Conservation (phyloP, 2,113 vertebrate species). For the Syngnathus scovelli region DNA sequence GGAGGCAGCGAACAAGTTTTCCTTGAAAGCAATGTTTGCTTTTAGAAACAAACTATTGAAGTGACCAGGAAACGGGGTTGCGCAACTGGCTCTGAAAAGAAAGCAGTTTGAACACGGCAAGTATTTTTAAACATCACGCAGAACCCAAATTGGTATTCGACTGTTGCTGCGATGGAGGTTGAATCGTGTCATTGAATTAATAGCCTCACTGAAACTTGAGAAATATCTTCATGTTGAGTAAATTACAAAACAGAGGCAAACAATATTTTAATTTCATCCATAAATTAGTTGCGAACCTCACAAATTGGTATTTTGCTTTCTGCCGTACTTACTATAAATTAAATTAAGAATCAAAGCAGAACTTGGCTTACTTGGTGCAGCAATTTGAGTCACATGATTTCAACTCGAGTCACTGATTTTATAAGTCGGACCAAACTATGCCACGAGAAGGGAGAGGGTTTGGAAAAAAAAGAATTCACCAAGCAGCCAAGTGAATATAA, state of each 20-base stretch:
- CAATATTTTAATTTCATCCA: background rate
- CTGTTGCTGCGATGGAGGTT: background rate
- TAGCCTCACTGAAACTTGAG: background rate
- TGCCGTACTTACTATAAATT: too few relatives aligned
- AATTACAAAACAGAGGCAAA: background rate
- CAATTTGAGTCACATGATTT: too few relatives aligned
- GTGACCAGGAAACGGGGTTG: background rate
- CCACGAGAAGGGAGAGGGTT: too few relatives aligned
- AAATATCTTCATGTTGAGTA: background rate
- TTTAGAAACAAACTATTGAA: background rate
- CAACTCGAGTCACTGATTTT: too few relatives aligned
- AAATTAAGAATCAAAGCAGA: too few relatives aligned
- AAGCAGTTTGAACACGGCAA: background rate
- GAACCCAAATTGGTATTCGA: background rate
- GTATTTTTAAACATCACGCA: background rate
- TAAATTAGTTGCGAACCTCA: background rate
- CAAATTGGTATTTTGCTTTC: background rate
- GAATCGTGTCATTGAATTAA: background rate
- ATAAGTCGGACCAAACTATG: too few relatives aligned
- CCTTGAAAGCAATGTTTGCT: slow-evolving; percentile 8
- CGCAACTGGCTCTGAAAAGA: slow-evolving; percentile 1
- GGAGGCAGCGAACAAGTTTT: slow-evolving; percentile 31
- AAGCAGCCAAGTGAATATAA: too few relatives aligned
- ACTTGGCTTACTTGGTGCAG: too few relatives aligned
- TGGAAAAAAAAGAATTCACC: too few relatives aligned